phyloP scores from a whole-genome alignment of 2,113 vertebrate species.

The Campylomormyrus numenius region DNA sequence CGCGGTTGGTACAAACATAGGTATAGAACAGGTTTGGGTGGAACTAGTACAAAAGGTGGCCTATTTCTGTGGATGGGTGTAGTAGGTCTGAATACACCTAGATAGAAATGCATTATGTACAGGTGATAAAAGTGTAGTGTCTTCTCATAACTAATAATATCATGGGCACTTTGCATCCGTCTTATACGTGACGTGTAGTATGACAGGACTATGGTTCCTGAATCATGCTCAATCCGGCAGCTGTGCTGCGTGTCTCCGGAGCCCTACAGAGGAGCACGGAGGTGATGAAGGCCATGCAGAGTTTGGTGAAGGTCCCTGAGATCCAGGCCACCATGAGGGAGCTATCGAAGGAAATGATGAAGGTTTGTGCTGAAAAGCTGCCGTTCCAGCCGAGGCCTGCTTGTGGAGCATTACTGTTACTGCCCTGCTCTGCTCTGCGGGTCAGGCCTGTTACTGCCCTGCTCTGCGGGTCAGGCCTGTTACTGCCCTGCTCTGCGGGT shows the following conservation, averaged over 20 bases:
- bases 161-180: background rate
- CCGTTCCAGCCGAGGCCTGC: background rate
- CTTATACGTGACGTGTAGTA: background rate
- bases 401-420: background rate
- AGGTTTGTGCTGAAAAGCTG: conserved; percentile 60
- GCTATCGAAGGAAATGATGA: conserved; percentile 96
- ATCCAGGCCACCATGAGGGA: conserved; percentile 96
- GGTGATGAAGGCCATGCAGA: conserved; percentile 98
- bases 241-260: conserved; percentile 81
- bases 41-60: background rate
- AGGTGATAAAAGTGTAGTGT: background rate
- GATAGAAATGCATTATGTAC: background rate
- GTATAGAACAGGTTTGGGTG: background rate
- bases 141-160: background rate
- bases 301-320: conserved; percentile 86
- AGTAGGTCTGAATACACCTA: background rate
- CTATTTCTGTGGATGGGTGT: background rate
- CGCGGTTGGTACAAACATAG: background rate
- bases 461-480: background rate
- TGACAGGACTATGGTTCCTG: background rate
- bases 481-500: background rate
- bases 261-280: conserved; percentile 92
- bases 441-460: too few relatives aligned
- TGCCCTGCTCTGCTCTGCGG: background rate
- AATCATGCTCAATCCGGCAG: conserved; percentile 52